Percentiles rank a stretch among this genome's conserved stretches.
Conservation (phyloP, 2,113 vertebrate genomes). For the Ginglymostoma cirratum region DNA sequence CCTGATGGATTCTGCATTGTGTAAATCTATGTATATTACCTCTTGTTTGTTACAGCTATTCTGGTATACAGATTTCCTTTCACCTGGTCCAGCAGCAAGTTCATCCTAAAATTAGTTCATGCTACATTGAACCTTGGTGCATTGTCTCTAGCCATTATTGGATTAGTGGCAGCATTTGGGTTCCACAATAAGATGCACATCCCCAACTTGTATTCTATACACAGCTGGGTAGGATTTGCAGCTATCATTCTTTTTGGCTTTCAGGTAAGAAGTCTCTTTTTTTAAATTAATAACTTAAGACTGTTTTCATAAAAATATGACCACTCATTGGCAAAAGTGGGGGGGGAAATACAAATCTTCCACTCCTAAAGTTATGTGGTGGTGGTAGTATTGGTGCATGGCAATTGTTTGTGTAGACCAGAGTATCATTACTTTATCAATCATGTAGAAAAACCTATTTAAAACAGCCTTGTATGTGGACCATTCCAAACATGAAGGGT, state of each 20-base stretch:
- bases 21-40: not conserved
- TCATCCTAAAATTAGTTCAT: conserved; percentile 80
- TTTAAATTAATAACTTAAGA: not conserved
- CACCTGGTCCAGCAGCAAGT: conserved; percentile 68
- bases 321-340: not conserved
- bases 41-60: conserved; percentile 54
- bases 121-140: conserved; percentile 58
- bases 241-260: conserved; percentile 66
- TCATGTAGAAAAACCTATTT: not conserved
- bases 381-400: too few relatives aligned
- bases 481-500: not conserved
- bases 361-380: too few relatives aligned
- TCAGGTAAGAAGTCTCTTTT: conserved; percentile 61
- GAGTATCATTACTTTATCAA: not conserved
- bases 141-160: conserved; percentile 60
- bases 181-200: conserved; percentile 54
- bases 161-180: conserved; percentile 72
- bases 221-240: conserved; percentile 86
- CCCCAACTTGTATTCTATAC: conserved; percentile 77
- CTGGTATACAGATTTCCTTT: conserved; percentile 77
- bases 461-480: too few relatives aligned
- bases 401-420: not conserved
- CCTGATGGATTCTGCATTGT: not conserved
- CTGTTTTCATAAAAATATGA: not conserved
- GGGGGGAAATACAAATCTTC: not conserved